Base-by-base conservation (phyloP, 1,140 invertebrate genomes). In the Zaprionus inermis region DNA sequence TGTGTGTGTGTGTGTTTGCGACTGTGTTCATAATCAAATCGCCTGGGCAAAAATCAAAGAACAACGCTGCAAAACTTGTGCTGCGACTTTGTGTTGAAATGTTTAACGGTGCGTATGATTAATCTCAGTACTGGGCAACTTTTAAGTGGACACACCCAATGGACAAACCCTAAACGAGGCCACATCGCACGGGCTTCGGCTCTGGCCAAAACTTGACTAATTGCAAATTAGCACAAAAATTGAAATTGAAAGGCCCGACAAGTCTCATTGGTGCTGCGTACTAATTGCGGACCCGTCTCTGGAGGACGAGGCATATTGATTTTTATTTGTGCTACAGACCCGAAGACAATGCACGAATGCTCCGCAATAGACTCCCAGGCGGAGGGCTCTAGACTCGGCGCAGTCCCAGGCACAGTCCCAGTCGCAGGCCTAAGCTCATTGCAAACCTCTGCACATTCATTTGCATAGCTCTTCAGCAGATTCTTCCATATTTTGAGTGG, bases 61-160 rank as follows among this genome's bases (percentile, higher is more conserved):
- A 55, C 6, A 38, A 14, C 52, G 51, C 38, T 16, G 59, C 16
- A 64, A 54, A 70, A 76, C 56, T 79, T 69, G 54, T n/a, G n/a
- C n/a, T n/a, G n/a, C 58, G 24, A 83, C 58, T 78, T 44, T 49
- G 44, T 7, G 54, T 71, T 60, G 22, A 66, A 78, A 57, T 85
- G 81, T 51, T 81, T 72, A 86, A 86, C 82, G 83, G 60, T 82
- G 79, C 82, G 83, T 82, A 88, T 85, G 82, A 85, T 88, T 88
- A 85, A 82, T 85, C 70, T 81, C 71, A 63, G 72, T 58, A 38
- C 44, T 61, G 56, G 34, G 41, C 51, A 56, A 20, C 46, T 64
- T 69, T 56, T 51, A 14, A 52, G 61, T 57, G 60, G 32, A 11
- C 41, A 60, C 67, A 51, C 59, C 67, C 22, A 54, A 63, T 52